Conservation (phyloP, 2,797 vertebrate species). For the Antrozous pallidus region DNA sequence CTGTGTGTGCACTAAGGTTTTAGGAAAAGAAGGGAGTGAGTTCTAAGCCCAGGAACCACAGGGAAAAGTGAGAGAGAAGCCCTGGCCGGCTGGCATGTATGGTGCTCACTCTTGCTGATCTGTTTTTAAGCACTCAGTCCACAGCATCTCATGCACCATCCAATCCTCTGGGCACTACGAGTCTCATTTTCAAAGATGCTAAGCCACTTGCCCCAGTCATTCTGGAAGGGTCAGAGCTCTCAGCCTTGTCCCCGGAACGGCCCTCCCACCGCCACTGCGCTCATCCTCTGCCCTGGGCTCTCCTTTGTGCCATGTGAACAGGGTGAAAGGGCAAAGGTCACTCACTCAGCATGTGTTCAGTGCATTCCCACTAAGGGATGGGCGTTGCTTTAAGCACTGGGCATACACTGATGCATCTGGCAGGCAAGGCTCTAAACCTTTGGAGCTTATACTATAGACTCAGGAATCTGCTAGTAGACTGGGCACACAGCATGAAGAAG, state of each 20-base stretch:
- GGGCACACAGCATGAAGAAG: neutral
- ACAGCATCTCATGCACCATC: neutral
- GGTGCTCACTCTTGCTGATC: neutral
- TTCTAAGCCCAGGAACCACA: neutral
- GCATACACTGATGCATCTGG: rapidly evolving
- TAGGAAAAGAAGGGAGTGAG: neutral
- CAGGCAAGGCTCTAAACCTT: neutral
- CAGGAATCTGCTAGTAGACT: neutral
- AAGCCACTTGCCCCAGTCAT: neutral
- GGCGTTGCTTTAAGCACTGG: neutral
- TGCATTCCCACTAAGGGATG: neutral
- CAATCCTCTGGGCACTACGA: neutral
- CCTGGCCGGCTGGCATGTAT: neutral
- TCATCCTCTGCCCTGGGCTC: neutral
- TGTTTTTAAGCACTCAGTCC: neutral
- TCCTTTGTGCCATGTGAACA: neutral
- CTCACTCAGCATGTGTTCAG: neutral
- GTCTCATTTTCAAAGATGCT: neutral
- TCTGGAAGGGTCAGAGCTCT: neutral
- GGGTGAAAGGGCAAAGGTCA: neutral
- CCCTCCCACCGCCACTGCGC: neutral
- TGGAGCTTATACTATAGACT: neutral
- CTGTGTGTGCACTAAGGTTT: neutral
- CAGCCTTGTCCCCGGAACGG: too few species aligned
- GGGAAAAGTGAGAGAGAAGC: neutral